Conservation (phyloP, 2,113 vertebrate species). For the Rattus rattus region DNA sequence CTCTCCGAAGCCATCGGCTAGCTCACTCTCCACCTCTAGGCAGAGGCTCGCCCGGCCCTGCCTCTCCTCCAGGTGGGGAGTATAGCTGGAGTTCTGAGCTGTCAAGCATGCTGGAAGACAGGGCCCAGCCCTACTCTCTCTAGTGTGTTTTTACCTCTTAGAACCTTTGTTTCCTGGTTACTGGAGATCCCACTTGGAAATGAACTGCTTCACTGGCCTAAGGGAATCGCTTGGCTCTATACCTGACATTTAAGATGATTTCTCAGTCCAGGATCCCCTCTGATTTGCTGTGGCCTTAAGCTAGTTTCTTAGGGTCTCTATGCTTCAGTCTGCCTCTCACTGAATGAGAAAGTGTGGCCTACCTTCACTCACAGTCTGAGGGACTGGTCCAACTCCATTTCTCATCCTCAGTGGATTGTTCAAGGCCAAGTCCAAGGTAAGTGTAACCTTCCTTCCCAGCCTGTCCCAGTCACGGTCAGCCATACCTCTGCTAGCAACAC, state of each 20-base stretch:
- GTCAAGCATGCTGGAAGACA: not conserved
- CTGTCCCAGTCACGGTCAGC: not conserved
- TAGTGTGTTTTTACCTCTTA: not conserved
- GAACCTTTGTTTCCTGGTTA: not conserved
- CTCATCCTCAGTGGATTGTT: not conserved
- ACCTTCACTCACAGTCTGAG: not conserved
- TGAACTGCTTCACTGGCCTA: not conserved
- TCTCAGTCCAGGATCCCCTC: not conserved
- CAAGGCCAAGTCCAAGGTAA: not conserved
- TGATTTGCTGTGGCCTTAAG: not conserved
- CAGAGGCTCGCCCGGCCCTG: not conserved
- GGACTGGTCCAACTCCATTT: not conserved
- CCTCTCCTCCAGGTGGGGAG: not conserved
- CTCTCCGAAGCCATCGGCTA: not conserved
- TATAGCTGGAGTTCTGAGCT: not conserved
- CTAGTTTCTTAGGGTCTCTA: constrained; percentile 14
- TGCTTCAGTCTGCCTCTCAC: not conserved
- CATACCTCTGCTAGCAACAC: not conserved
- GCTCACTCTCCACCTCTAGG: not conserved
- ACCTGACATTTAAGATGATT: not conserved
- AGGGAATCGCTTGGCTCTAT: not conserved
- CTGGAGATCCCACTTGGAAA: not conserved
- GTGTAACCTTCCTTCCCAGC: not conserved
- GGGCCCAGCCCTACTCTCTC: not conserved
- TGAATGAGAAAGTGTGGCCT: not conserved